Conservation (phyloP, 2,888 invertebrate species). For the Cryptocephalus primarius region DNA sequence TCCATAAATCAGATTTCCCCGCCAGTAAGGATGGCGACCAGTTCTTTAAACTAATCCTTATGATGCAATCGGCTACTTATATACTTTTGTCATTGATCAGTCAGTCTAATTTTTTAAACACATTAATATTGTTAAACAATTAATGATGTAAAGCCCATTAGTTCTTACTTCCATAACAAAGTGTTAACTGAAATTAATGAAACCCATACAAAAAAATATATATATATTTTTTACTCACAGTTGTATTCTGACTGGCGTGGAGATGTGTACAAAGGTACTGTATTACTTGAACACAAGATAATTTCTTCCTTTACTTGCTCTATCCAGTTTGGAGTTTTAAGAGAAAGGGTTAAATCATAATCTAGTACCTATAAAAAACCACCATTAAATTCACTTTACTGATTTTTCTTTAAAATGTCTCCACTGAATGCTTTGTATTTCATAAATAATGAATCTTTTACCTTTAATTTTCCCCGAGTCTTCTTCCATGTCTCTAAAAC, state of each 20-base stretch:
- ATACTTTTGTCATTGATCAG: no score
- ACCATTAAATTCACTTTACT: neutral
- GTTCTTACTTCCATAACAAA: no score
- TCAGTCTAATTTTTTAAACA: no score
- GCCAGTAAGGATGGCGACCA: no score
- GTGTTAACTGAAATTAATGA: no score
- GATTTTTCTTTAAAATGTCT: no score
- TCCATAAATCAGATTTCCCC: no score
- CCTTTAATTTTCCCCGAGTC: conserved; percentile 20
- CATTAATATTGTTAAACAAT: no score
- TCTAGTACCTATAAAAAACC: conserved; percentile 48
- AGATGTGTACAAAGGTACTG: conserved; percentile 55
- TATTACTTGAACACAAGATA: conserved; percentile 72
- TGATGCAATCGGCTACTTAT: no score
- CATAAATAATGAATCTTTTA: conserved; percentile 3
- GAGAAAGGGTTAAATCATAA: conserved; percentile 53
- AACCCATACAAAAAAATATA: no score
- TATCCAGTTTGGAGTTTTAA: conserved; percentile 78
- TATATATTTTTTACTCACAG: conserved; percentile 27
- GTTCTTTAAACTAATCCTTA: no score
- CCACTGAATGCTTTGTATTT: neutral
- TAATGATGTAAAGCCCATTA: no score
- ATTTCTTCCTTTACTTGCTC: conserved; percentile 73
- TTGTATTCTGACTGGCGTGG: conserved; percentile 33
- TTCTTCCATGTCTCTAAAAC: conserved; percentile 58